These are phyloP conservation scores for Ceriagrion tenellum DNA, from an alignment of 2,888 invertebrate species.

Conservation along the genomic window DNA sequence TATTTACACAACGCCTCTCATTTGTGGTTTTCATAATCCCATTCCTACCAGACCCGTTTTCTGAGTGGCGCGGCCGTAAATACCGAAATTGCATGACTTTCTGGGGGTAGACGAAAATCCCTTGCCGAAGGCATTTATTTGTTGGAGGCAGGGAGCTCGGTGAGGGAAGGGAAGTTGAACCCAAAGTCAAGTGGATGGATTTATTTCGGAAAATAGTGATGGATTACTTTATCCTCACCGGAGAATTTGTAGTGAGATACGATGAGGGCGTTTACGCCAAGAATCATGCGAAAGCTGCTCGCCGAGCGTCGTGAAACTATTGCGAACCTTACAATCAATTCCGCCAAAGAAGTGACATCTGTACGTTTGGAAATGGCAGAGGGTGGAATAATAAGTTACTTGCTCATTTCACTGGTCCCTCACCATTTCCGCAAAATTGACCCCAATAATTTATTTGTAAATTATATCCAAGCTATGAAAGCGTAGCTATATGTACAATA, in stretches of 20 bases:
- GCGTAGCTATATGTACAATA: too few relatives aligned
- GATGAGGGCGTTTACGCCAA: not conserved
- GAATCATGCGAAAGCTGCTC: not conserved
- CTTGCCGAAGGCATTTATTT: not conserved
- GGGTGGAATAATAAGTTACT: not conserved
- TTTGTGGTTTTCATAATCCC: not conserved
- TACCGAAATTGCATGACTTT: conserved; percentile 30
- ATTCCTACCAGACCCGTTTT: not conserved
- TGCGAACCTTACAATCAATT: not conserved
- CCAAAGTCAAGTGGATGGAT: not conserved
- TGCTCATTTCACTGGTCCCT: too few relatives aligned
- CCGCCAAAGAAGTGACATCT: not conserved
- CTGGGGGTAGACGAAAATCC: not conserved
- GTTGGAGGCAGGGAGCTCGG: not conserved
- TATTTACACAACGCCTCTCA: not conserved
- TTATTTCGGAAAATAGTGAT: conserved; percentile 17
- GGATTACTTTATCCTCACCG: not conserved
- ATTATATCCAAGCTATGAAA: too few relatives aligned
- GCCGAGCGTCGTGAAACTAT: not conserved
- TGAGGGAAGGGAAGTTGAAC: not conserved
- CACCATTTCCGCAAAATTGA: too few relatives aligned
- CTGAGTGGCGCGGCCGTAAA: not conserved
- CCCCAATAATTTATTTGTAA: too few relatives aligned
- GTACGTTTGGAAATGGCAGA: not conserved
- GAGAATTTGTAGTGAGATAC: not conserved